These are phyloP conservation scores for Potorous gilbertii DNA, from an alignment of 2,797 vertebrate genomes.

Conservation along the genomic window DNA sequence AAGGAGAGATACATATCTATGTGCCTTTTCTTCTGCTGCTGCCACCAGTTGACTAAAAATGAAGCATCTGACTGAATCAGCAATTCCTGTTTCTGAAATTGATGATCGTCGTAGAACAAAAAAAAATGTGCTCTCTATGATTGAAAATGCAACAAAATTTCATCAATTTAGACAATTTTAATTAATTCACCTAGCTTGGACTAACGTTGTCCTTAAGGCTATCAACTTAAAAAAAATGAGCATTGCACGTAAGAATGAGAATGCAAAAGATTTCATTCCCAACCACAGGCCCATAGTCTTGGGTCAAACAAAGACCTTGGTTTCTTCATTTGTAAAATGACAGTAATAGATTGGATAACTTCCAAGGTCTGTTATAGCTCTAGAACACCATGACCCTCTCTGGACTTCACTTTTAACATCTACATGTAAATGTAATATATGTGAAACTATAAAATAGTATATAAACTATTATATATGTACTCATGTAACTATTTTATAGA, in stretches of 20 bases:
- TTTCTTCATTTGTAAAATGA: neutral
- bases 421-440: neutral
- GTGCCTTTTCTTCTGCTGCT: neutral
- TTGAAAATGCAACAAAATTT: neutral
- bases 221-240: neutral
- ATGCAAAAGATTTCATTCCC: neutral
- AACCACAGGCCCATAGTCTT: neutral
- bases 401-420: neutral
- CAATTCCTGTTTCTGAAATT: neutral
- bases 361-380: neutral
- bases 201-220: neutral
- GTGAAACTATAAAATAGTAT: neutral
- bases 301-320: neutral
- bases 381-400: neutral
- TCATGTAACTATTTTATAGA: neutral
- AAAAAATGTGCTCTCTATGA: neutral
- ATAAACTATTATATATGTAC: neutral
- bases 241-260: neutral
- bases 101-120: neutral
- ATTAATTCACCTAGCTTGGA: neutral
- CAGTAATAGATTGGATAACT: neutral
- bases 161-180: neutral
- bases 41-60: neutral
- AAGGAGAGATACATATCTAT: neutral
- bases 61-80: neutral